These are phyloP conservation scores for Priocnemis perturbator DNA, from an alignment of 2,888 invertebrate species.

Conservation along the genomic window DNA sequence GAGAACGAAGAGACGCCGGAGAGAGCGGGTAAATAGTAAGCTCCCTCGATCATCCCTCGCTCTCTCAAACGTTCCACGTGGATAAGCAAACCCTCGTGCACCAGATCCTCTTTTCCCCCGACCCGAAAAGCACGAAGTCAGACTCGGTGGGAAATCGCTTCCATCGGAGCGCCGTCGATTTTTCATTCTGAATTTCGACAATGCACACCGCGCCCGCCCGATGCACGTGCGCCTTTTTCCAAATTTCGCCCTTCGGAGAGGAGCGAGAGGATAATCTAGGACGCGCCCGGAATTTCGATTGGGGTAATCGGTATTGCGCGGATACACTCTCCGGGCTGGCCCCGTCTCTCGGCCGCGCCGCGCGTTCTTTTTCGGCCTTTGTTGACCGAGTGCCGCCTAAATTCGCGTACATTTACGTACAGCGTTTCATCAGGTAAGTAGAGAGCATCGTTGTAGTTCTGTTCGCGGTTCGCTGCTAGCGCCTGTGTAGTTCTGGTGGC, in stretches of 20 bases:
- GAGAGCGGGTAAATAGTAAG: too few relatives aligned
- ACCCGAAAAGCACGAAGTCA: too few relatives aligned
- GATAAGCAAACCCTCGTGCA: too few relatives aligned
- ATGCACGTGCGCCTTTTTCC: not conserved
- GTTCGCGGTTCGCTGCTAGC: conserved; percentile 3
- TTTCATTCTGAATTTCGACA: not conserved
- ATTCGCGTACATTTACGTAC: conserved; percentile 9
- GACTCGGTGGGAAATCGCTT: too few relatives aligned
- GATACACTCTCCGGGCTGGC: not conserved
- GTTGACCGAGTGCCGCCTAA: conserved; percentile 9
- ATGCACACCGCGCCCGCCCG: too few relatives aligned
- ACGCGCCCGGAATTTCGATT: too few relatives aligned
- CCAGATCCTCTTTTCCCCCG: not conserved
- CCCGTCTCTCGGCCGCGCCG: not conserved
- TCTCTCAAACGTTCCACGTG: too few relatives aligned
- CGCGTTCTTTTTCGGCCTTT: conserved; percentile 2
- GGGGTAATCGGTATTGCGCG: too few relatives aligned
- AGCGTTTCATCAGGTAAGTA: conserved; percentile 11
- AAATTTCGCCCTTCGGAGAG: not conserved
- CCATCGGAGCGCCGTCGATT: too few relatives aligned
- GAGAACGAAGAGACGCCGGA: too few relatives aligned
- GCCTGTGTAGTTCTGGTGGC: conserved; percentile 1
- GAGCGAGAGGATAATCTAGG: too few relatives aligned
- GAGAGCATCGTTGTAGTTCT: conserved; percentile 2
- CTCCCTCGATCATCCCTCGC: too few relatives aligned